Conservation (phyloP, 2,888 invertebrate species). For the Volucella zonaria region DNA sequence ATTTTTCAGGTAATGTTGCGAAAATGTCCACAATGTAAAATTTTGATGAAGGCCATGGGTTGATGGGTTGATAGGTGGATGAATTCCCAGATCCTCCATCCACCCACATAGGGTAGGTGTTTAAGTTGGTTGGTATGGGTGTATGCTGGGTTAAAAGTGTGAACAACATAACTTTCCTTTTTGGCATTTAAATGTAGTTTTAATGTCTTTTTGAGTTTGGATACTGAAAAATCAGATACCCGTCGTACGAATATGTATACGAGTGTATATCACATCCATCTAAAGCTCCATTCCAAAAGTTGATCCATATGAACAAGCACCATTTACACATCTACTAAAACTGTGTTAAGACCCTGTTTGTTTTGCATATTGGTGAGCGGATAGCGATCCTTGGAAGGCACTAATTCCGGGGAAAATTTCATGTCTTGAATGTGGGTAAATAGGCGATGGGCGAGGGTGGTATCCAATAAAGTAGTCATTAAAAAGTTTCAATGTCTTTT, state of each 20-base stretch:
- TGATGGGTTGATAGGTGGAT: neutral
- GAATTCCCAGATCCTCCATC: neutral
- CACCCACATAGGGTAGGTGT: neutral
- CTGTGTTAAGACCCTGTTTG: constrained; percentile 39
- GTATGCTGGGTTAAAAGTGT: constrained; percentile 48
- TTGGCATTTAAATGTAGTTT: constrained; percentile 71
- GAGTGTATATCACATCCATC: neutral
- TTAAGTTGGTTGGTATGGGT: neutral
- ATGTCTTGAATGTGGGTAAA: neutral
- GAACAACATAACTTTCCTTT: constrained; percentile 69
- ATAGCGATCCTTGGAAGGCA: constrained; percentile 23
- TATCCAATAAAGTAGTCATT: constrained; percentile 65
- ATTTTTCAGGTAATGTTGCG: constrained; percentile 42
- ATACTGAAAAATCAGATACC: constrained; percentile 24
- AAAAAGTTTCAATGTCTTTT: constrained; percentile 69
- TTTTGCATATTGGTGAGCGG: constrained; percentile 30
- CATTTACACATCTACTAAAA: constrained; percentile 26
- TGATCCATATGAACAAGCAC: constrained; percentile 9
- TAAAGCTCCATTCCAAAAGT: neutral
- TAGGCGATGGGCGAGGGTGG: neutral
- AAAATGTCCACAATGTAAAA: constrained; percentile 65
- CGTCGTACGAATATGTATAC: neutral
- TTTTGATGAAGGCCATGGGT: constrained; percentile 47
- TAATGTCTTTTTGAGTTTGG: constrained; percentile 67
- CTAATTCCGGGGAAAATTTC: constrained; percentile 40